Evolutionary conservation across 2,888 invertebrate genomes (phyloP).

Genomic region (Caenorhabditis doughertyi): DNA sequence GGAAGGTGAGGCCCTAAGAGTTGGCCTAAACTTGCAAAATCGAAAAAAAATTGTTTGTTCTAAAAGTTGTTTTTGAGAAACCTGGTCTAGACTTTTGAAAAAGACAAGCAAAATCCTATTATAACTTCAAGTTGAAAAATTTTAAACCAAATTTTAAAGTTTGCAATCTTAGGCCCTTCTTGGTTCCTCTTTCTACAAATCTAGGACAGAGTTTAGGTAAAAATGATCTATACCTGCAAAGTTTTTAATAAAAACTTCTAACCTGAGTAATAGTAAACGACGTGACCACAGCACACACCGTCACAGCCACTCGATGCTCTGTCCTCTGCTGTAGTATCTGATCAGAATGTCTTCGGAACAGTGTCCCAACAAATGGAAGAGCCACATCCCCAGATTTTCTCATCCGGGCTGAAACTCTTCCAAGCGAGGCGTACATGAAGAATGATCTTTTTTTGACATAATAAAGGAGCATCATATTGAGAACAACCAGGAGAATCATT

Average conservation of each 20-base stretch:
- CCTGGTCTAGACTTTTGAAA: no score
- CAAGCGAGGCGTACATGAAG: conserved; percentile 70
- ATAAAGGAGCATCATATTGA: conserved; percentile 70
- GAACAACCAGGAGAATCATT: conserved; percentile 71
- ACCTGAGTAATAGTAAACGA: conserved; percentile 80
- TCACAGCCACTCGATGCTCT: conserved; percentile 79
- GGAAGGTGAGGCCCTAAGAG: no score
- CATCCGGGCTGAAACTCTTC: conserved; percentile 66
- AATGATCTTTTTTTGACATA: conserved; percentile 72
- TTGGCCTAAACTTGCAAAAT: no score
- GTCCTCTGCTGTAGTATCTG: conserved; percentile 74
- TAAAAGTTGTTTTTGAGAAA: no score
- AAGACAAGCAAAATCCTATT: no score
- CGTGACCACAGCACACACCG: conserved; percentile 79
- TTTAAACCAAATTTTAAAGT: no score
- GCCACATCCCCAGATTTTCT: conserved; percentile 65
- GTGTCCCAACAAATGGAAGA: conserved; percentile 67
- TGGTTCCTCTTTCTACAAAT: no score
- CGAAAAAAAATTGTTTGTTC: no score
- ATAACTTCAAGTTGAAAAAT: no score
- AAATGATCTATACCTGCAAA: no score
- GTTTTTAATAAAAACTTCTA: not conserved
- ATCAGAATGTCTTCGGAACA: conserved; percentile 71
- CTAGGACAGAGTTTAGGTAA: no score
- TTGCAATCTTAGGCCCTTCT: no score